Evolutionary conservation across 2,888 invertebrate genomes (phyloP).

Genomic region (Hipparchia semele): DNA sequence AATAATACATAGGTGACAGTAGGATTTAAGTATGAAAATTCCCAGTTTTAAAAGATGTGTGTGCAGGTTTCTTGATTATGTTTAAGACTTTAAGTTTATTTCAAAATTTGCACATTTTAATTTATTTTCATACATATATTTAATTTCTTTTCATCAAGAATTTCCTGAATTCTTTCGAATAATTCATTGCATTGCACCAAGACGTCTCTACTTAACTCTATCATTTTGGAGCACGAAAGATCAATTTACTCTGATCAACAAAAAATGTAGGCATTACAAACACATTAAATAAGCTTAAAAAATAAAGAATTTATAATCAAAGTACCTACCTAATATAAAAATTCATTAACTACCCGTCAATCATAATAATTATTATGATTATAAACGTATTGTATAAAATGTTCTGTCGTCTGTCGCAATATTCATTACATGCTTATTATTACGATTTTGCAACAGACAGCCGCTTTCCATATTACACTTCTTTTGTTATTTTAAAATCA

Average conservation of each 20-base stretch:
- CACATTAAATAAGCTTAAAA: not conserved
- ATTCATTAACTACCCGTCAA: conserved; percentile 10
- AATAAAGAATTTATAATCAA: not conserved
- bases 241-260: not conserved
- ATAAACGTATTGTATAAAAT: conserved; percentile 4
- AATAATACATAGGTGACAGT: too few relatives aligned
- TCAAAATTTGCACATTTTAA: too few relatives aligned
- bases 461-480: not conserved
- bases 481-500: conserved; percentile 12
- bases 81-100: too few relatives aligned
- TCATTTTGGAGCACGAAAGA: not conserved
- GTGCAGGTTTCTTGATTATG: too few relatives aligned
- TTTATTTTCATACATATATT: too few relatives aligned
- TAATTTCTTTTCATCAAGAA: too few relatives aligned
- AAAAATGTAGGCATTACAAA: not conserved
- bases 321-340: not conserved
- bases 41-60: too few relatives aligned
- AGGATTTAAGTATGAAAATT: too few relatives aligned
- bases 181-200: too few relatives aligned
- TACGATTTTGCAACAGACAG: conserved; percentile 6
- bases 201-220: not conserved
- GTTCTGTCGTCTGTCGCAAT: not conserved
- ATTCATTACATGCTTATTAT: conserved; percentile 10
- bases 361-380: not conserved
- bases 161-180: too few relatives aligned